These are phyloP conservation scores for Misgurnus mizolepis DNA, from an alignment of 2,113 vertebrate genomes.

Conservation along the genomic window DNA sequence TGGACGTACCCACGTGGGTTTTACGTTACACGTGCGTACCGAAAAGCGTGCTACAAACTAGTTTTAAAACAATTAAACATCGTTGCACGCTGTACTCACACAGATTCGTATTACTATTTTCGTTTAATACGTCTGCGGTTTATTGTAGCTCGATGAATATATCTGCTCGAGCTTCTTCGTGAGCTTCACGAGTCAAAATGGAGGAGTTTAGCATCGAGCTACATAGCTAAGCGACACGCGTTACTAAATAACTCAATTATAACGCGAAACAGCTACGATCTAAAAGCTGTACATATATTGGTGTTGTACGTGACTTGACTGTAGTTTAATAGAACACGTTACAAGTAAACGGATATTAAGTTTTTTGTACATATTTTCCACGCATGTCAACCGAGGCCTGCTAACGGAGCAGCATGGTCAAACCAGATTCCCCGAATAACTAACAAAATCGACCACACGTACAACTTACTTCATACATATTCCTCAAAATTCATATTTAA, in stretches of 20 bases:
- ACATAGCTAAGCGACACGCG: background rate
- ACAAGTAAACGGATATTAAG: too few relatives aligned
- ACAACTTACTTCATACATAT: background rate
- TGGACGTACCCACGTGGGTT: conserved; percentile 52
- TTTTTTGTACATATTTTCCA: background rate
- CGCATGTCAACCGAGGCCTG: background rate
- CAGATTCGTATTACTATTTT: background rate
- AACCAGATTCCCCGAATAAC: background rate
- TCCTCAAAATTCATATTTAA: background rate
- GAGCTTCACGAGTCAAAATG: background rate
- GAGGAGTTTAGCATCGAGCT: conserved; percentile 3
- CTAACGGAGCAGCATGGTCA: background rate
- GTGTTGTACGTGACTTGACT: rapidly evolving
- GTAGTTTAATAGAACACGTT: background rate
- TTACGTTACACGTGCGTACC: conserved; percentile 7
- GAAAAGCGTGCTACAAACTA: background rate
- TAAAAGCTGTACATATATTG: too few relatives aligned
- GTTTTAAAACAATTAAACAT: background rate
- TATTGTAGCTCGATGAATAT: background rate
- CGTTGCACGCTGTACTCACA: background rate
- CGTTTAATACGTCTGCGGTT: too few relatives aligned
- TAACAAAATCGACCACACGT: background rate
- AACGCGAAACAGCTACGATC: background rate
- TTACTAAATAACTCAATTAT: too few relatives aligned
- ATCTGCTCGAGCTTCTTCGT: background rate